Base-by-base conservation (phyloP, 2,888 invertebrate species). In the Isoperla grammatica region DNA sequence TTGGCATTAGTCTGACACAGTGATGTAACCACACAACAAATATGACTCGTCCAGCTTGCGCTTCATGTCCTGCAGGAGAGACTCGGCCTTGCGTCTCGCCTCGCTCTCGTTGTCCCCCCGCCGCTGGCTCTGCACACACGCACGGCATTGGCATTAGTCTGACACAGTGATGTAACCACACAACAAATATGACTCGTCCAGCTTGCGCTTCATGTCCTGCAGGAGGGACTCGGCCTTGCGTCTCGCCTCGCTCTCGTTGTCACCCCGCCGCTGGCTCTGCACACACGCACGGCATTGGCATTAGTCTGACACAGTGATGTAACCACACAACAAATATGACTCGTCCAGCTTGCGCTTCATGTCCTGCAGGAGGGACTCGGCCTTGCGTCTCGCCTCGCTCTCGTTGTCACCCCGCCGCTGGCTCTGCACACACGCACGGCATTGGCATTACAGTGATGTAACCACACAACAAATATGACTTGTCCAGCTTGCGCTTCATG, bases 321-420 rank as follows among this genome's bases (percentile, higher is more conserved):
- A n/a, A n/a, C n/a, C n/a, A n/a, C n/a, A n/a, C n/a, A n/a, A n/a
- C n/a, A n/a, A n/a, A n/a, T n/a, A n/a, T n/a, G n/a, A n/a, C 65
- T 90, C 90, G 68, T 95, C 94, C 56, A 95, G 81, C 67, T 90
- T 87, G 61, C 88, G 85, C 72, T 93, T 94, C 9, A 89, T 80
- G 66, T 95, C 95, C 35, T 81, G 80, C 56, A 90, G 78, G 66
- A 87, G 78, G 20, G 82, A 78, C 75, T 97, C 96, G 0, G 88
- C 85, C 74, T 95, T 95, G 67, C 88, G 83, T 59, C 90, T 82
- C 20, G 83, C 73, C 65, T 96, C 96, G 5, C 81, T 80, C 76
- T 97, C 97, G 67, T 86, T 84, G 67, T 96, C 95, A 20, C 88
- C 84, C 75, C 93, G 91, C 58, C 95, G 81, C 75, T 92, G 90